These are phyloP conservation scores for Agonopterix arenella DNA, from an alignment of 2,888 invertebrate species.

Conservation along the genomic window DNA sequence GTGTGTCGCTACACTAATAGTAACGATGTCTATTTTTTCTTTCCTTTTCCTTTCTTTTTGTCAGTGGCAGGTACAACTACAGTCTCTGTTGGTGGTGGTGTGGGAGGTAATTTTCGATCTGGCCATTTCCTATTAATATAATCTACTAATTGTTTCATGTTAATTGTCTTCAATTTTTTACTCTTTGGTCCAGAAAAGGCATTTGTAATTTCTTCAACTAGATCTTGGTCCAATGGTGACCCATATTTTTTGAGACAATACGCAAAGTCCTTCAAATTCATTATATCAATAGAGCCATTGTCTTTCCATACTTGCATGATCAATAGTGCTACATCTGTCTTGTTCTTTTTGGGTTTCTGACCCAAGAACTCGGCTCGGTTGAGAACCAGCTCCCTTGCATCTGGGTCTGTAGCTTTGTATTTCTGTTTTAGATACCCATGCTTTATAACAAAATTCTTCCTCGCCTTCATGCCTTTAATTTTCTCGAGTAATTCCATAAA, in stretches of 20 bases:
- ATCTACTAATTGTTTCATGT: constrained; percentile 27
- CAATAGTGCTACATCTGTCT: constrained; percentile 23
- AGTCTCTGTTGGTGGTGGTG: constrained; percentile 25
- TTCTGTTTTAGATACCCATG: constrained; percentile 16
- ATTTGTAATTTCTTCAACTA: constrained; percentile 22
- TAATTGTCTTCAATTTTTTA: constrained; percentile 22
- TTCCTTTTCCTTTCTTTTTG: constrained; percentile 11
- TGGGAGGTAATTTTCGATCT: constrained; percentile 32
- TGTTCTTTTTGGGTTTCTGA: constrained; percentile 19
- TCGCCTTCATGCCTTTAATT: constrained; percentile 14
- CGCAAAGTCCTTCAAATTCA: constrained; percentile 20
- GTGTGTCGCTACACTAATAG: no score
- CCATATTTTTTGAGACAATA: constrained; percentile 13
- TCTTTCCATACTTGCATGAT: constrained; percentile 19
- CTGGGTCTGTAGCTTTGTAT: constrained; percentile 12
- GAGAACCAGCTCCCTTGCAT: constrained; percentile 23
- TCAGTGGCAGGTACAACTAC: constrained; percentile 10
- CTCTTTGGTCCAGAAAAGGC: constrained; percentile 28
- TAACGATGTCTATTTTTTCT: constrained; percentile 6
- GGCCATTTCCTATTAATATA: constrained; percentile 43
- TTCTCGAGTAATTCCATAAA: constrained; percentile 17
- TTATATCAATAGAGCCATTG: constrained; percentile 9
- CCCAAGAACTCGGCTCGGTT: constrained; percentile 23
- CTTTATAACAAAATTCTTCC: constrained; percentile 21
- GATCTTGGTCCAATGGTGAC: constrained; percentile 18